Conservation (phyloP, 2,888 invertebrate species). For the Auanema freiburgensis region DNA sequence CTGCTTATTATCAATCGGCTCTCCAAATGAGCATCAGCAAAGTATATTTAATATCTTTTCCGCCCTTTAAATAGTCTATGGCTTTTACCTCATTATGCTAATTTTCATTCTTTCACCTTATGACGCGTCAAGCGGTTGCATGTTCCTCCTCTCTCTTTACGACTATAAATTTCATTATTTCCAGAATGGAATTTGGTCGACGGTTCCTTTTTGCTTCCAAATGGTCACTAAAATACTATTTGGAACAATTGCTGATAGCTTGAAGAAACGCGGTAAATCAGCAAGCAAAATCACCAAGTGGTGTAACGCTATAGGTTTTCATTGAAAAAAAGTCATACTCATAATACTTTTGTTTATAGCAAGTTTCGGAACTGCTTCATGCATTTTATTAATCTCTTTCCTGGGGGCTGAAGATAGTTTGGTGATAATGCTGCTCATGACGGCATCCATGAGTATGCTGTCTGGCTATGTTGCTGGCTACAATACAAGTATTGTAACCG, state of each 20-base stretch:
- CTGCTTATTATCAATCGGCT: slow-evolving; percentile 53
- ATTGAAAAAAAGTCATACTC: too few species aligned
- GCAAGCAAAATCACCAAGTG: slow-evolving; percentile 50
- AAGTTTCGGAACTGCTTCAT: slow-evolving; percentile 51
- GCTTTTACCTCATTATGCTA: slow-evolving; percentile 6
- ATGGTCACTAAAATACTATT: slow-evolving; percentile 56
- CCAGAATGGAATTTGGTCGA: slow-evolving; percentile 58
- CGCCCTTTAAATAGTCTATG: background rate
- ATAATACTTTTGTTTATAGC: slow-evolving; percentile 29
- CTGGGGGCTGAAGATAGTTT: slow-evolving; percentile 24
- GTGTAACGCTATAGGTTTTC: slow-evolving; percentile 49
- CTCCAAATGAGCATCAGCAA: slow-evolving; percentile 46
- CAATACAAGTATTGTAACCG: slow-evolving; percentile 55
- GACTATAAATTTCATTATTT: too few species aligned
- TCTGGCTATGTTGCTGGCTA: slow-evolving; percentile 60
- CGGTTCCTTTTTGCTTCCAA: slow-evolving; percentile 55
- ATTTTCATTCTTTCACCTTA: too few species aligned
- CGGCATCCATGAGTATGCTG: slow-evolving; percentile 48
- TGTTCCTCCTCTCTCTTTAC: background rate
- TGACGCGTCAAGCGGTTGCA: background rate
- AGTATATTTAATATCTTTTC: slow-evolving; percentile 19
- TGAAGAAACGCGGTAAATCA: slow-evolving; percentile 40
- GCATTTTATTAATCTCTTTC: slow-evolving; percentile 40
- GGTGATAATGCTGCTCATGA: slow-evolving; percentile 42
- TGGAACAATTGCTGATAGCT: slow-evolving; percentile 51